Percentiles rank a stretch among this genome's conserved stretches.
Evolutionary conservation across 2,113 vertebrate species (phyloP).

Genomic region (Peromyscus polionotus): DNA sequence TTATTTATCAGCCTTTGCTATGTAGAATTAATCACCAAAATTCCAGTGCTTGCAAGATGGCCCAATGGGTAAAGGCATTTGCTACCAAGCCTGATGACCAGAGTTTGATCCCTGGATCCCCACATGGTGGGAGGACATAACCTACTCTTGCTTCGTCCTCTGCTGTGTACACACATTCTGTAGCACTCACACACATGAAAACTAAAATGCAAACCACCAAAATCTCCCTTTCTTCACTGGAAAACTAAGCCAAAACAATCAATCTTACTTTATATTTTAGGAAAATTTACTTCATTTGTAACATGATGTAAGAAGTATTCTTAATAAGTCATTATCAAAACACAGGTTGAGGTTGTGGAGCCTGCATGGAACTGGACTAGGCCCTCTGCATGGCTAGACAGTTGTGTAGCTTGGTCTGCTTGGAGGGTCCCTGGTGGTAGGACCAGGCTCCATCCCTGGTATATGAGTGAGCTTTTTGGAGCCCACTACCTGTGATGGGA

Average conservation of each 20-base stretch:
- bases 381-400: no score
- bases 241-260: neutral
- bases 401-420: no score
- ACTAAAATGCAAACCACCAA: neutral
- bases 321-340: neutral
- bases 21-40: neutral
- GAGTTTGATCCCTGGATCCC: neutral
- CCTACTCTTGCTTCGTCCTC: neutral
- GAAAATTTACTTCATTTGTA: constrained; percentile 20
- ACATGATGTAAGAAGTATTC: neutral
- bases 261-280: neutral
- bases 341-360: neutral
- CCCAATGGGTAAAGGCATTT: neutral
- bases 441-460: no score
- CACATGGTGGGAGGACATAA: neutral
- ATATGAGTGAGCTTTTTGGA: no score
- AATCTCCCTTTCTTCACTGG: neutral
- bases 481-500: no score
- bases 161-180: neutral
- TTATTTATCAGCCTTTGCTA: neutral
- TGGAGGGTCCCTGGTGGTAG: no score
- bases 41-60: neutral
- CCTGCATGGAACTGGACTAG: no score
- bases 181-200: neutral
- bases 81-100: neutral